Evolutionary conservation across 1,140 invertebrate genomes (phyloP).

Genomic region (Portunus trituberculatus): DNA sequence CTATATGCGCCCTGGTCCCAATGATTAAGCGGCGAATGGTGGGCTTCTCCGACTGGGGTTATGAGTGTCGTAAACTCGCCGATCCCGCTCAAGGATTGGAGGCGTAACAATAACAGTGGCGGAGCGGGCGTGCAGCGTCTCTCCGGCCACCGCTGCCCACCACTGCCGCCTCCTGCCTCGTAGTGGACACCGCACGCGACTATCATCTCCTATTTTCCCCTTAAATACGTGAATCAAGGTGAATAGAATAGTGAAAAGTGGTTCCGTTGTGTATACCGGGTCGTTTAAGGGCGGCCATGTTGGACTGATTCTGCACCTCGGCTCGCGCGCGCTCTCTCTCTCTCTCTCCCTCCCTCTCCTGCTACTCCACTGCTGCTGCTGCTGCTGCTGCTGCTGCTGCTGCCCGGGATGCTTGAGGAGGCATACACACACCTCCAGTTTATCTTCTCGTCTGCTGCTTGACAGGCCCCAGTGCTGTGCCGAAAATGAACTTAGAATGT

Average conservation of each 20-base stretch:
- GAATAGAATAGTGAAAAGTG: constrained; percentile 67
- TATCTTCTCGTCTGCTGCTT: constrained; percentile 50
- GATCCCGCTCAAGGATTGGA: constrained; percentile 78
- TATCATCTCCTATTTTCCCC: constrained; percentile 74
- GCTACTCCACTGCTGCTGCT: constrained; percentile 53
- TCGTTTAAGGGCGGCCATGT: constrained; percentile 60
- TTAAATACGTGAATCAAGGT: constrained; percentile 71
- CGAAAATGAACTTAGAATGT: constrained; percentile 54
- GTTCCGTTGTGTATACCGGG: constrained; percentile 53
- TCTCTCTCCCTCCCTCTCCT: constrained; percentile 64
- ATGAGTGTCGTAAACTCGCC: constrained; percentile 78
- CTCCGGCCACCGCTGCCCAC: constrained; percentile 67
- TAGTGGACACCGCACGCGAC: constrained; percentile 74
- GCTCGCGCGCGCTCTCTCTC: constrained; percentile 28
- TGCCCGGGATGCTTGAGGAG: constrained; percentile 34
- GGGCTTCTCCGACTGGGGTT: constrained; percentile 77
- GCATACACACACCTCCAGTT: constrained; percentile 30
- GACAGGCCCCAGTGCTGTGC: constrained; percentile 53
- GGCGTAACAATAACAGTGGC: constrained; percentile 78
- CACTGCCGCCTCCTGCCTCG: constrained; percentile 73
- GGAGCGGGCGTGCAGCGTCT: constrained; percentile 70
- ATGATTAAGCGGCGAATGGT: constrained; percentile 78
- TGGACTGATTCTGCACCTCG: constrained; percentile 44
- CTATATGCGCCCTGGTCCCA: constrained; percentile 77
- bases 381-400: constrained; percentile 40